These are phyloP conservation scores for Neuroscelio doddi DNA, from an alignment of 2,888 invertebrate genomes.

Conservation along the genomic window DNA sequence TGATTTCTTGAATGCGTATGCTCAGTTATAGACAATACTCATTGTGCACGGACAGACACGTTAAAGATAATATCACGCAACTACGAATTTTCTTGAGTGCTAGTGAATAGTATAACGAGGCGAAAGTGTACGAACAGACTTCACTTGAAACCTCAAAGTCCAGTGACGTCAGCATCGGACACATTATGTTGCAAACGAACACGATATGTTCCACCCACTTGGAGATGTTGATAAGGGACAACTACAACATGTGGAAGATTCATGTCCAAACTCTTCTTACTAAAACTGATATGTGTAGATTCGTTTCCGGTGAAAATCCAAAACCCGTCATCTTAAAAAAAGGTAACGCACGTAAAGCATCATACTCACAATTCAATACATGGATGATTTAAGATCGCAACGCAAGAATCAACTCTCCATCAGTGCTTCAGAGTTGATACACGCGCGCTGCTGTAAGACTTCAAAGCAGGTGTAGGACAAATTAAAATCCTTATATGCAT, in stretches of 20 bases:
- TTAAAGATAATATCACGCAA: no score
- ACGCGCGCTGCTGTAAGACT: conserved; percentile 4
- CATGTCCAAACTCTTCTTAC: conserved; percentile 4
- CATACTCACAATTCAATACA: background rate
- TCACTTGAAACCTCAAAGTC: no score
- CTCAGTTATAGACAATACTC: no score
- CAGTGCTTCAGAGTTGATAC: conserved; percentile 11
- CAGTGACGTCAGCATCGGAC: no score
- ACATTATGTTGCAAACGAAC: no score
- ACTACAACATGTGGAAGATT: conserved; percentile 19
- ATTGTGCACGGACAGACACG: no score
- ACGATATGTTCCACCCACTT: background rate
- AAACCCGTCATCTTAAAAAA: background rate
- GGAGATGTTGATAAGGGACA: conserved; percentile 1
- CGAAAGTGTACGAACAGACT: no score
- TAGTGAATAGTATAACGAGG: no score
- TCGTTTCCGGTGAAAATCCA: no score
- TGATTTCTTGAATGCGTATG: no score
- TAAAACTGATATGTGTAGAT: conserved; percentile 13
- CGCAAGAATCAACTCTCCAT: background rate
- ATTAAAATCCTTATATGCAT: conserved; percentile 14
- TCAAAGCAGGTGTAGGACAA: conserved; percentile 23
- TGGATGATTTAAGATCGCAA: background rate
- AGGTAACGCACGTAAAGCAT: background rate
- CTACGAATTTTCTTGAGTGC: no score